Evolutionary conservation across 2,797 vertebrate genomes (phyloP).

Genomic region (Pantherophis vulpinus): DNA sequence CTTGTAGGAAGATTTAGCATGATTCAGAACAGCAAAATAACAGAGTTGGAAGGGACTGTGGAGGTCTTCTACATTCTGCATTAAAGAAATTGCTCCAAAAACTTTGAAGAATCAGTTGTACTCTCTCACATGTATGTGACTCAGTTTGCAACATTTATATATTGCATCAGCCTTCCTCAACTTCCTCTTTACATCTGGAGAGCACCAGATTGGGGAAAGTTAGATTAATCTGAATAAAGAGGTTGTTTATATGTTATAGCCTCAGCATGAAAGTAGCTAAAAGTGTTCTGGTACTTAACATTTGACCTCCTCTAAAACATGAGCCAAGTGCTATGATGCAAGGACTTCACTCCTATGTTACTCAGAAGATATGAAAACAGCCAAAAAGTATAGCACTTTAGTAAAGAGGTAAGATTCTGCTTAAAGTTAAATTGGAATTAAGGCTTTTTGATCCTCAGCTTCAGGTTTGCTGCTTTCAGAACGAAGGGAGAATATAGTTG

Average conservation of each 20-base stretch:
- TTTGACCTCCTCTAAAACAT: background rate
- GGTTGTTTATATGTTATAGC: background rate
- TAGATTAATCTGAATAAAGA: background rate
- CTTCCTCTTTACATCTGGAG: background rate
- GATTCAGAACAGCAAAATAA: background rate
- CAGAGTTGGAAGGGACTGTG: background rate
- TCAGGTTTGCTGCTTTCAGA: background rate
- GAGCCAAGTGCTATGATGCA: background rate
- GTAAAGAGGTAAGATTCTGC: background rate
- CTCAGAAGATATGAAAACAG: background rate
- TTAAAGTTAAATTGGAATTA: background rate
- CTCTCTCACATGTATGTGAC: background rate
- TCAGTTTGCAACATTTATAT: background rate
- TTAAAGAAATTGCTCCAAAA: background rate
- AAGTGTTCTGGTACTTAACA: background rate
- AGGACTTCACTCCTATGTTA: background rate
- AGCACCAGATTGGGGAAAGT: background rate
- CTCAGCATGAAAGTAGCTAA: background rate
- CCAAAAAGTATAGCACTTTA: background rate
- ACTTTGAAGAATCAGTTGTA: background rate
- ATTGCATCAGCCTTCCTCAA: background rate
- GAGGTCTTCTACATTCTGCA: background rate
- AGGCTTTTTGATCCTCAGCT: background rate
- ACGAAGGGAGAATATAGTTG: background rate
- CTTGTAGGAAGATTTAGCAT: background rate